Base-by-base conservation (phyloP, 2,888 invertebrate genomes). In the Epistrophe grossulariae region DNA sequence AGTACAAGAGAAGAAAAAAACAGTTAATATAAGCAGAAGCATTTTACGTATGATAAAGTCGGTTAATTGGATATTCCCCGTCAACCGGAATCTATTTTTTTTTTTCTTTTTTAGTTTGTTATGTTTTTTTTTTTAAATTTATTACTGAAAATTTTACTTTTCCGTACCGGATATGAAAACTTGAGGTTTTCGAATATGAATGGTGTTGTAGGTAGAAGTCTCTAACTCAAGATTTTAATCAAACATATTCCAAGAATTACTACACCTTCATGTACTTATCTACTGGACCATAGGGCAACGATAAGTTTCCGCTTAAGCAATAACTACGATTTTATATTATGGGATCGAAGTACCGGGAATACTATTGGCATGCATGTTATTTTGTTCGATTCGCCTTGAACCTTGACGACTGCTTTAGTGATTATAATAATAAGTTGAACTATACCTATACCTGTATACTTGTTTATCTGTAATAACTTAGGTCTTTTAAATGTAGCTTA, bases 11-110 rank as follows among this genome's bases (percentile, higher is more conserved):
- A 24, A 15, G 11, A 15, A 8, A 31, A 17, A 50, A 19, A 11
- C 48, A 5, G 50, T 19, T 19, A 50, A 31, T 48, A 31, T 17
- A 66, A 48, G 11, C 45, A 66, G 17, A 64, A 62, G 24, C 40
- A 43, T 62, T 24, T 62, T 43, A 24, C 0, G 24, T 24, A 40
- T 24, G 60, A 40, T 60, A 24, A 24, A 40, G 40, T 62, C 24
- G 43, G 6, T 31, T 28, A n/a, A 31, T 7, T 66, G 68, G 68
- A 68, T 68, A 68, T 50, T 50, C 35, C 68, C 68, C 35, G 48
- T 19, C 17, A 68, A 50, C 68, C 68, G 68, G 68, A 50, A 50
- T 50, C n/a, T 66, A 11, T 31, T 60, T 19, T 4, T 24, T 64
- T 19, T 4, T 24, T 64, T 13, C 1, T 13, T 64, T 45, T 17